A percentile compares a stretch with the other conserved stretches of the same genome.
Conservation (phyloP, 2,113 vertebrate species). For the Rana temporaria region DNA sequence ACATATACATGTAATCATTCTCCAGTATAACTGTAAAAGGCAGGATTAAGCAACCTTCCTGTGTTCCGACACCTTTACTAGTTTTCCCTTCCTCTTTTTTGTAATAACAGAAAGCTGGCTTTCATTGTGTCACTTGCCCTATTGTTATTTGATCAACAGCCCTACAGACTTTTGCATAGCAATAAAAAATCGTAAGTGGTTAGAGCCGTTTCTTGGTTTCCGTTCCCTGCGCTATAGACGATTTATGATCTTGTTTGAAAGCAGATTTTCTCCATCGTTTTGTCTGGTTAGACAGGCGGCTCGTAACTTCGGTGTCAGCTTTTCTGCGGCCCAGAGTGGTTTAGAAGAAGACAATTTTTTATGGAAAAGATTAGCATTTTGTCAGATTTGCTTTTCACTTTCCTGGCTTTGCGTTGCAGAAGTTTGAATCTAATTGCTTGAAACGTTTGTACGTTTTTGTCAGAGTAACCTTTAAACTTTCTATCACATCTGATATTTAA, state of each 20-base stretch:
- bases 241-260: slow-evolving; percentile 76
- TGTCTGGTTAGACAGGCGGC: slow-evolving; percentile 75
- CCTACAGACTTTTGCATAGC: slow-evolving; percentile 58
- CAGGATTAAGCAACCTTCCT: no score
- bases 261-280: slow-evolving; percentile 77
- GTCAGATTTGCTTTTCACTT: slow-evolving; percentile 76
- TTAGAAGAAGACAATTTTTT: slow-evolving; percentile 69
- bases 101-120: background rate
- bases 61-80: no score
- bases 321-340: slow-evolving; percentile 71
- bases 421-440: slow-evolving; percentile 67
- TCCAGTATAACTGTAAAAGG: no score
- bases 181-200: slow-evolving; percentile 64
- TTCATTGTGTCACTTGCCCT: background rate
- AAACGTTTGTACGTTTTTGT: slow-evolving; percentile 64
- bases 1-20: no score
- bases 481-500: slow-evolving; percentile 65
- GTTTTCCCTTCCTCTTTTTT: background rate
- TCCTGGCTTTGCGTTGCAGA: slow-evolving; percentile 69
- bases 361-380: slow-evolving; percentile 75
- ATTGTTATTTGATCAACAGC: background rate
- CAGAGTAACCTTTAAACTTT: slow-evolving; percentile 74
- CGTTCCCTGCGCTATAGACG: slow-evolving; percentile 66
- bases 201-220: slow-evolving; percentile 65
- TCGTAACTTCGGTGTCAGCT: slow-evolving; percentile 77